Conservation (phyloP, 2,797 vertebrate species). For the Psittacula derbiana region DNA sequence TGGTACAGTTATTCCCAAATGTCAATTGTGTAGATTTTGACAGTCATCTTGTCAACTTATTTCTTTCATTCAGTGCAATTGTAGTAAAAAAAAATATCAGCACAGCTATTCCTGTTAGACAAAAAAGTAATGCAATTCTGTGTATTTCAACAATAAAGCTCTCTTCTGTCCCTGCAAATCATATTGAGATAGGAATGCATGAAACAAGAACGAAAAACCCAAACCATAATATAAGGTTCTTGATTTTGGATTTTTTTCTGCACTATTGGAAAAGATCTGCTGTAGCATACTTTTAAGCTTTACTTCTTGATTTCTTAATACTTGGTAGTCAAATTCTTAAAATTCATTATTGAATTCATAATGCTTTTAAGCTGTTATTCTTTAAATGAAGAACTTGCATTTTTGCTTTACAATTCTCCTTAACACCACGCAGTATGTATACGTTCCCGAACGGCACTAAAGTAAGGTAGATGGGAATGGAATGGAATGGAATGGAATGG, state of each 20-base stretch:
- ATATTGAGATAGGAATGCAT: neutral
- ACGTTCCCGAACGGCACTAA: neutral
- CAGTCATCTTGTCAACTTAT: neutral
- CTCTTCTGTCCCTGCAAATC: neutral
- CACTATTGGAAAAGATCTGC: neutral
- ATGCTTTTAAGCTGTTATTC: neutral
- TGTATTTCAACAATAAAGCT: neutral
- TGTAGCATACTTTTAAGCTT: neutral
- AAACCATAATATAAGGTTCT: neutral
- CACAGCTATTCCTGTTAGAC: neutral
- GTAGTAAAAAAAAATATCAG: neutral
- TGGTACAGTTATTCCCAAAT: neutral
- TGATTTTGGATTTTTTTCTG: neutral
- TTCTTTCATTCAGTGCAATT: neutral
- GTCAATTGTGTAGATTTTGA: neutral
- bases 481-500: neutral
- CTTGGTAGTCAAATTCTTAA: neutral
- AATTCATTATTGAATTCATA: neutral
- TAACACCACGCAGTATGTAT: neutral
- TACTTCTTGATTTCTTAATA: neutral
- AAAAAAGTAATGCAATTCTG: neutral
- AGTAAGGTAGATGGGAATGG: neutral
- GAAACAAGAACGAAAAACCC: neutral
- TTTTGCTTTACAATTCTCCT: neutral
- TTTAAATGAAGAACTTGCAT: neutral